phyloP scores from a whole-genome alignment of 2,113 vertebrate genomes.

The Sapajus apella region DNA sequence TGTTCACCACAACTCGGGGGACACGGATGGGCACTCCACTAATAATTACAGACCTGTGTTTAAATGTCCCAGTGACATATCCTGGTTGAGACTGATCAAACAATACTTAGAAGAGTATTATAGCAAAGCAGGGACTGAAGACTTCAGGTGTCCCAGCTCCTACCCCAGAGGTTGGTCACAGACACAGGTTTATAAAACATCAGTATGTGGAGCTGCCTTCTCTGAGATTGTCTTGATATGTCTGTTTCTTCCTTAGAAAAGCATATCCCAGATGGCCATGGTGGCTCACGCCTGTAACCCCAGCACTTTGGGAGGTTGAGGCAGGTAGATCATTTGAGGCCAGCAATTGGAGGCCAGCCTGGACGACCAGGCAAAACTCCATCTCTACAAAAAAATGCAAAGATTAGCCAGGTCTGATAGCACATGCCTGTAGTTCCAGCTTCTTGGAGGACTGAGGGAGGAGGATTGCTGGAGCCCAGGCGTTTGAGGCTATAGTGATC shows the following conservation, averaged over 20 bases:
- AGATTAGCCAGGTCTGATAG: too few species aligned
- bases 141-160: fast-evolving
- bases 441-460: too few species aligned
- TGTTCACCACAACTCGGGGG: background rate
- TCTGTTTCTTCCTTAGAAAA: background rate
- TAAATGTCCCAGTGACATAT: background rate
- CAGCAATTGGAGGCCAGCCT: too few species aligned
- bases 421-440: too few species aligned
- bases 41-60: background rate
- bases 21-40: fast-evolving
- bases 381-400: too few species aligned
- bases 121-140: too few species aligned
- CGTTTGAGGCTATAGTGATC: too few species aligned
- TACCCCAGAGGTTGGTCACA: background rate
- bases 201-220: background rate
- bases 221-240: background rate
- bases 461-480: too few species aligned
- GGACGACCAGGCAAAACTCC: too few species aligned
- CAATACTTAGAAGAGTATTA: background rate
- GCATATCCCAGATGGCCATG: background rate
- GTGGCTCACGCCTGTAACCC: too few species aligned
- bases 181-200: background rate
- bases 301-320: too few species aligned
- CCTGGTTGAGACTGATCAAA: background rate
- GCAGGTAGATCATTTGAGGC: too few species aligned